Evolutionary conservation across 2,888 invertebrate genomes (phyloP).

Genomic region (Anticlea derivata): DNA sequence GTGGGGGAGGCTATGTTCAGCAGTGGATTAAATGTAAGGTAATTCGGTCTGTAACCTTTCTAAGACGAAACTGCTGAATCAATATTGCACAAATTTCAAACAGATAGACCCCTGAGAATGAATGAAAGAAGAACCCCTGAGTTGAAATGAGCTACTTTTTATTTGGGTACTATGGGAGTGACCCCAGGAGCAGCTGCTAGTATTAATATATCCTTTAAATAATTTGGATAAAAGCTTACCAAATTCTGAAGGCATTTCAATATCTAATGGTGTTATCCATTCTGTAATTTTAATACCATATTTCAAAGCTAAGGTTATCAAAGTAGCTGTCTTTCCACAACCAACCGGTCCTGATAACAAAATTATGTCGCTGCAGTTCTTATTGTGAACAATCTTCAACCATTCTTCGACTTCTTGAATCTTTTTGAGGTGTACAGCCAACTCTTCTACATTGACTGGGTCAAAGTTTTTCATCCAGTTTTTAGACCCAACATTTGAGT

Average conservation of each 20-base stretch:
- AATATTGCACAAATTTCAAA: too few species aligned
- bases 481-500: slow-evolving; percentile 47
- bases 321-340: slow-evolving; percentile 91
- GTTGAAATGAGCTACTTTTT: too few species aligned
- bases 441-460: slow-evolving; percentile 83
- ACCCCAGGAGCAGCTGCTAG: too few species aligned
- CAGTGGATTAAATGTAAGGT: too few species aligned
- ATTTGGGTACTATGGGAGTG: too few species aligned
- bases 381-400: slow-evolving; percentile 73
- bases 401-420: slow-evolving; percentile 88
- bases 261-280: slow-evolving; percentile 93
- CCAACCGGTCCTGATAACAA: slow-evolving; percentile 93
- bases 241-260: slow-evolving; percentile 82
- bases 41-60: too few species aligned
- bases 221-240: slow-evolving; percentile 49
- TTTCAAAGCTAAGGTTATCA: slow-evolving; percentile 86
- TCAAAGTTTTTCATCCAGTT: slow-evolving; percentile 86
- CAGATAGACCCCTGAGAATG: too few species aligned
- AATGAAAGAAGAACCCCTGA: too few species aligned
- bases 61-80: too few species aligned
- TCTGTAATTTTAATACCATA: slow-evolving; percentile 86
- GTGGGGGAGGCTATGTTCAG: too few species aligned
- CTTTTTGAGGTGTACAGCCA: slow-evolving; percentile 90
- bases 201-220: background rate
- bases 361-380: slow-evolving; percentile 80